Conservation (phyloP, 2,113 vertebrate species). For the Corvus cornix region DNA sequence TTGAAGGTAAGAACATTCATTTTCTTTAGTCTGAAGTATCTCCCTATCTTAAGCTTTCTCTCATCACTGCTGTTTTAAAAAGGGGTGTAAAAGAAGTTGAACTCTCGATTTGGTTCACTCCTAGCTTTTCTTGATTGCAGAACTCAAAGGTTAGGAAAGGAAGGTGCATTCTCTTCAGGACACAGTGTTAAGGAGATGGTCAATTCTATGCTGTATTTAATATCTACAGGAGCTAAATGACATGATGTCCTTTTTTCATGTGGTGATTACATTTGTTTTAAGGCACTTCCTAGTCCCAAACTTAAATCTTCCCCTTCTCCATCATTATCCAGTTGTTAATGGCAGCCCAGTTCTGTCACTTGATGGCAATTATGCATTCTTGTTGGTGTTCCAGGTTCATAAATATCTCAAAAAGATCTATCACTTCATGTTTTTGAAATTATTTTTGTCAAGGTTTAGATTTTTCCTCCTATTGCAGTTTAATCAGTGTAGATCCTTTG, state of each 20-base stretch:
- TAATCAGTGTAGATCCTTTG: background rate
- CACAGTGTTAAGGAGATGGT: background rate
- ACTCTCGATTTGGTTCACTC: background rate
- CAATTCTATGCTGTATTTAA: background rate
- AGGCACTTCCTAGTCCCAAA: background rate
- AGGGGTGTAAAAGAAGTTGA: background rate
- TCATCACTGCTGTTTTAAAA: background rate
- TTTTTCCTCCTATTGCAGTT: background rate
- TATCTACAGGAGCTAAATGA: background rate
- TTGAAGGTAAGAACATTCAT: background rate
- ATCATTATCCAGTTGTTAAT: background rate
- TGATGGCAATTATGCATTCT: accelerated
- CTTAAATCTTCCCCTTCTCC: background rate
- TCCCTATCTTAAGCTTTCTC: background rate
- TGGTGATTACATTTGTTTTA: background rate
- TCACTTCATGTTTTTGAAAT: background rate
- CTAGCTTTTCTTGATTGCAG: background rate
- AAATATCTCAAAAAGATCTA: background rate
- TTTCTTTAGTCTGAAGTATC: background rate
- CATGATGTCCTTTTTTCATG: background rate
- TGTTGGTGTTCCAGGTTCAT: background rate
- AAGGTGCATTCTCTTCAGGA: background rate
- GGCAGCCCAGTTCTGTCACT: background rate
- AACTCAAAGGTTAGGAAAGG: background rate
- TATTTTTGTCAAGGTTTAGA: background rate